These are phyloP conservation scores for Limnodromus scolopaceus DNA, from an alignment of 2,797 vertebrate genomes.

Conservation along the genomic window DNA sequence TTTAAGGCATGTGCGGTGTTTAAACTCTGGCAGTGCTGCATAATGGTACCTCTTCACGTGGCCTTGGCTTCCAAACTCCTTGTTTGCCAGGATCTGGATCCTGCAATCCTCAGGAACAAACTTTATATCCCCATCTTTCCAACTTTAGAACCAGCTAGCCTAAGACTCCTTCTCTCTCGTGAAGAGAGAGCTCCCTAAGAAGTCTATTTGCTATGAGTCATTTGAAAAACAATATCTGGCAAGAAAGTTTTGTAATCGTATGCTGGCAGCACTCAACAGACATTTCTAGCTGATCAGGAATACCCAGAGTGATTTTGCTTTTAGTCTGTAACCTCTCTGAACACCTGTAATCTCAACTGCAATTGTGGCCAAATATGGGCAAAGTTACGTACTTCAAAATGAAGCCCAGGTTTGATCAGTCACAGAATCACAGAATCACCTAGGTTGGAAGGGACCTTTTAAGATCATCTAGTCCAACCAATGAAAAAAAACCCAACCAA, in stretches of 20 bases:
- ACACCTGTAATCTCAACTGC: background rate
- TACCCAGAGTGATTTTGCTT: background rate
- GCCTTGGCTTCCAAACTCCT: background rate
- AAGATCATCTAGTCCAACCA: no score
- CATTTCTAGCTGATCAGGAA: background rate
- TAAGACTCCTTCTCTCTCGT: background rate
- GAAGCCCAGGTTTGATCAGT: background rate
- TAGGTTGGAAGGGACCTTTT: no score
- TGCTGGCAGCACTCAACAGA: background rate
- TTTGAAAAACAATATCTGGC: background rate
- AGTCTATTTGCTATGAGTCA: background rate
- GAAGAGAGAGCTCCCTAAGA: background rate
- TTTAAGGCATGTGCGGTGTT: background rate
- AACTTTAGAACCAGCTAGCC: background rate
- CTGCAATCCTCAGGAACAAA: accelerated
- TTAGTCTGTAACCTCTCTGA: background rate
- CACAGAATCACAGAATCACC: no score
- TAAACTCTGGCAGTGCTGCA: background rate
- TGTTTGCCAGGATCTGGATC: background rate
- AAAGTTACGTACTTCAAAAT: background rate
- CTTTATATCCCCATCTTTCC: background rate
- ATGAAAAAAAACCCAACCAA: no score
- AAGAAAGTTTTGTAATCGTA: background rate
- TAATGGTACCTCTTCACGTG: background rate
- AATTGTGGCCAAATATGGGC: background rate